phyloP scores from a whole-genome alignment of 2,888 invertebrate species.

The Phengaris arion region DNA sequence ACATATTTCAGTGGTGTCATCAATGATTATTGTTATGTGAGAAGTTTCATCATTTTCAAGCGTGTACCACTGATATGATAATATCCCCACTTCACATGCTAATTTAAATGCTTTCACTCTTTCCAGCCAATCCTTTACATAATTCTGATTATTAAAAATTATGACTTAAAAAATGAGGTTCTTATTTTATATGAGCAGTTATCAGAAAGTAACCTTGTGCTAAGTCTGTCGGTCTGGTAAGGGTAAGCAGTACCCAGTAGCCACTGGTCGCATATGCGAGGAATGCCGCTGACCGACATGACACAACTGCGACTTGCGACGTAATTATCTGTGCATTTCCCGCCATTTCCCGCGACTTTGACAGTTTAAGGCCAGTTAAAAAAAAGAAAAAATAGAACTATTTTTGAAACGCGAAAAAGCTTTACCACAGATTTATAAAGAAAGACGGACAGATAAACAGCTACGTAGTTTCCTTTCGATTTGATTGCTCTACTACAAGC shows the following conservation, averaged over 20 bases:
- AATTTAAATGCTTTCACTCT: too few species aligned
- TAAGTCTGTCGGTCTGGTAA: neutral
- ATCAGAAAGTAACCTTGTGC: conserved; percentile 14
- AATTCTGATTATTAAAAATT: too few species aligned
- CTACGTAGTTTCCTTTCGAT: too few species aligned
- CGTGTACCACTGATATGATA: too few species aligned
- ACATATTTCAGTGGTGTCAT: neutral
- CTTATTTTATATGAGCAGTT: neutral
- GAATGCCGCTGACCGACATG: conserved; percentile 38
- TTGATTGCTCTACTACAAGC: too few species aligned
- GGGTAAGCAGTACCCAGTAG: too few species aligned
- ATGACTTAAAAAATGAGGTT: too few species aligned
- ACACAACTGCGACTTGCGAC: conserved; percentile 11
- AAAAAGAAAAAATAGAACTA: neutral
- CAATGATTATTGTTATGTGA: neutral
- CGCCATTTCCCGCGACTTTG: conserved; percentile 26
- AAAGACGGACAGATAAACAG: too few species aligned
- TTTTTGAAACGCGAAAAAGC: neutral
- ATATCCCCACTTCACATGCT: too few species aligned
- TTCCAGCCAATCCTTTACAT: too few species aligned
- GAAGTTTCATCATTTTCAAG: too few species aligned
- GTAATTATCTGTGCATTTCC: conserved; percentile 17
- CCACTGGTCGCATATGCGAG: conserved; percentile 22
- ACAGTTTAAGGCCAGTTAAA: conserved; percentile 16
- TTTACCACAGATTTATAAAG: too few species aligned